Percentiles rank a stretch among this genome's conserved stretches.
These are phyloP conservation scores for Onychomys leucogaster DNA, from an alignment of 2,797 vertebrate species.

Conservation along the genomic window DNA sequence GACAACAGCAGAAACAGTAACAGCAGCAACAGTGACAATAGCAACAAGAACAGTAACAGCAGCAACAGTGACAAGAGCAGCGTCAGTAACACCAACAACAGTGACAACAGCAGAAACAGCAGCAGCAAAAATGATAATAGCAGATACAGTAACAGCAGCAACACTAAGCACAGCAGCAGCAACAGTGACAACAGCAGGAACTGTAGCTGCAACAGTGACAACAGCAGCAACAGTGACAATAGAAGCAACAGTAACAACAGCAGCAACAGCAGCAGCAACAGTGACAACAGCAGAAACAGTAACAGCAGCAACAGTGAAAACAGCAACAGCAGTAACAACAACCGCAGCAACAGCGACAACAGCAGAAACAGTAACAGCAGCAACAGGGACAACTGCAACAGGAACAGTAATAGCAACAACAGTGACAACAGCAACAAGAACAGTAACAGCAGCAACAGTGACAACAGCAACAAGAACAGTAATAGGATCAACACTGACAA, in stretches of 20 bases:
- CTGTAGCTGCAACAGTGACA: too few species aligned
- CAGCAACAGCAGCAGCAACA: too few species aligned
- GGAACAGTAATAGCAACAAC: too few species aligned
- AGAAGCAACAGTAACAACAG: accelerated
- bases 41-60: accelerated
- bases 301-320: accelerated
- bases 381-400: too few species aligned
- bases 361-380: too few species aligned
- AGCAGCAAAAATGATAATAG: accelerated
- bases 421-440: too few species aligned
- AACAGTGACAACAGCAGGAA: accelerated
- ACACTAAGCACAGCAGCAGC: accelerated
- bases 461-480: too few species aligned
- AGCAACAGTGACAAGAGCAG: accelerated
- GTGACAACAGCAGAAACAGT: accelerated
- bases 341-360: accelerated
- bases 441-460: too few species aligned
- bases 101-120: accelerated
- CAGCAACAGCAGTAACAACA: too few species aligned
- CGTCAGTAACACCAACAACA: neutral
- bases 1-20: too few species aligned
- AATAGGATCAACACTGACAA: accelerated
- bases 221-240: too few species aligned
- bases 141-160: neutral
- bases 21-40: too few species aligned